These are phyloP conservation scores for Macrobrachium rosenbergii DNA, from an alignment of 1,140 invertebrate species.

Conservation along the genomic window DNA sequence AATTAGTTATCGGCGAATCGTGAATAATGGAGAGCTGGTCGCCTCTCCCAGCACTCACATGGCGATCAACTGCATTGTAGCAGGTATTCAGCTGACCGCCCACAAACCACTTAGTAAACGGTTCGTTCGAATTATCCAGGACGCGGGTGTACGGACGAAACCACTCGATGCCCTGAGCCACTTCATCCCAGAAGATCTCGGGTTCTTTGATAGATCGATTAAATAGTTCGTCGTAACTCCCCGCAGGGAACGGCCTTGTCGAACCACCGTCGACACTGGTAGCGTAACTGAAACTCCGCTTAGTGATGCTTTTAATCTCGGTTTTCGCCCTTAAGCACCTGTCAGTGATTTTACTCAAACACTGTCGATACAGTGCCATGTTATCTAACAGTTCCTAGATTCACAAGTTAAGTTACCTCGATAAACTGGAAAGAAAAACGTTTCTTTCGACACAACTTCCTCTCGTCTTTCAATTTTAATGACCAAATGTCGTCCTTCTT, in stretches of 20 bases:
- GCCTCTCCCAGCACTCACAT: constrained; percentile 84
- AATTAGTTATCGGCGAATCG: constrained; percentile 88
- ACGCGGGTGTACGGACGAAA: constrained; percentile 86
- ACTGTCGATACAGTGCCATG: no score
- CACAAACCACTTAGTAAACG: constrained; percentile 93
- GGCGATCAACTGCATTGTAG: constrained; percentile 92
- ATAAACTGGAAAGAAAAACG: no score
- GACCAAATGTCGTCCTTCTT: no score
- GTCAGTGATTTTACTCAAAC: no score
- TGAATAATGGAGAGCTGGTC: constrained; percentile 87
- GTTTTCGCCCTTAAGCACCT: no score
- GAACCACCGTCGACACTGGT: no score
- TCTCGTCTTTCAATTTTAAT: no score
- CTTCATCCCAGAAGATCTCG: constrained; percentile 88
- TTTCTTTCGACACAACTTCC: no score
- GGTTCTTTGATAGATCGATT: constrained; percentile 81
- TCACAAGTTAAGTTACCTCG: no score
- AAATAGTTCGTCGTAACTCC: constrained; percentile 78
- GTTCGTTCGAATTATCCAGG: constrained; percentile 84
- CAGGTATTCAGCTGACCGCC: constrained; percentile 93
- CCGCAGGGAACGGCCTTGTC: not conserved
- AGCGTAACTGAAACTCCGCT: no score
- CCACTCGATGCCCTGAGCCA: constrained; percentile 83
- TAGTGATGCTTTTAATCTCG: no score
- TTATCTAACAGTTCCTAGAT: no score